Evolutionary conservation across 2,113 vertebrate genomes (phyloP).

Genomic region (Notechis scutatus): DNA sequence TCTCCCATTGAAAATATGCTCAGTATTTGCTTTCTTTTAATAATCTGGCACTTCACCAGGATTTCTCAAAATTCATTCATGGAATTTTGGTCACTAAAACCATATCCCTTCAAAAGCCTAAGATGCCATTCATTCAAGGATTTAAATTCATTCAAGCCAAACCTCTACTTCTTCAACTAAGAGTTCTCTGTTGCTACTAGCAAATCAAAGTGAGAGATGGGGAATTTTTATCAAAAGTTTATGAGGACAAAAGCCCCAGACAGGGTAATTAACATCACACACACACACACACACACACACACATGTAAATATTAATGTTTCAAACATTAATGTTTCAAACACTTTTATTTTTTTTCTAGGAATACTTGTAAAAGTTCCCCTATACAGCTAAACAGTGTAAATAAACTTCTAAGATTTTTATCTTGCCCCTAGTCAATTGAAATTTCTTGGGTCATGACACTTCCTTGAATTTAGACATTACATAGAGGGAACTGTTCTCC

Average conservation of each 20-base stretch:
- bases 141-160: background rate
- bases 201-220: background rate
- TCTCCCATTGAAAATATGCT: background rate
- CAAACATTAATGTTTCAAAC: background rate
- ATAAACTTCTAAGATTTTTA: background rate
- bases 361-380: background rate
- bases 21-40: background rate
- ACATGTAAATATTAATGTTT: background rate
- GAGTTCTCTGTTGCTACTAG: background rate
- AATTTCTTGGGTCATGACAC: background rate
- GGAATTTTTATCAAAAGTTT: background rate
- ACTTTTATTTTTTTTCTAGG: background rate
- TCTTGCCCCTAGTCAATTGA: background rate
- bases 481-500: slow-evolving; percentile 13
- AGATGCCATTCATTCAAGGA: background rate
- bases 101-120: background rate
- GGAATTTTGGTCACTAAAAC: background rate
- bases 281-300: background rate
- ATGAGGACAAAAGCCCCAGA: background rate
- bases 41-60: background rate
- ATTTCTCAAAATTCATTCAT: background rate
- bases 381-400: background rate
- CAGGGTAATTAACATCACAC: background rate
- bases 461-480: slow-evolving; percentile 27
- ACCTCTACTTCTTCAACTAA: background rate